Base-by-base conservation (phyloP, 2,113 vertebrate species). In the Oncorhynchus tshawytscha region DNA sequence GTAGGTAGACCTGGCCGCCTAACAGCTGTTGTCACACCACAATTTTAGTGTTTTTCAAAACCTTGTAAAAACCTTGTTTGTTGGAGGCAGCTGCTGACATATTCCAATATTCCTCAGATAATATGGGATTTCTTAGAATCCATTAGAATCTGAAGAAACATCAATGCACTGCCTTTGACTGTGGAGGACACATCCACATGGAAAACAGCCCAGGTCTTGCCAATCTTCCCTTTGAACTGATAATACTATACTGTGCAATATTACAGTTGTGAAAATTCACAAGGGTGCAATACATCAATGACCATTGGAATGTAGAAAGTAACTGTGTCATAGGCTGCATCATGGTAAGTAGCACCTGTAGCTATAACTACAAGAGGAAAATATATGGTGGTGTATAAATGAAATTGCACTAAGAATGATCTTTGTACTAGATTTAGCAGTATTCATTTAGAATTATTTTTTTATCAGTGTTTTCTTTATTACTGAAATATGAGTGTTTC, bases 301-400 rank as follows among this genome's bases (percentile, higher is more conserved):
- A 91, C 91, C 90, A 79, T 78, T 79, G 90, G 90, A 92, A 92
- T 92, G 91, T 92, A 90, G 84, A 81, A 78, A 70, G 77, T 34
- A 5, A 34, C 5, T 65, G 51, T 81, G 49, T n/a, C 18, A 16
- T 68, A 68, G 31, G 67, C 67, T 34, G 67, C 2, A 31, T 22
- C n/a, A 24, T 62, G 59, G 59, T 22, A 22, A 62, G 31, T 67
- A 6, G 31, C 62, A 15, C 15, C 67, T 20, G 31, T 18, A 31
- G 67, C 67, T 68, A 34, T 11, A 34, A 29, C 29, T 27, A 68
- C 13, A 68, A 31, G 65, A 76, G 16, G 57, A 39, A 82, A 78
- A 70, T 49, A 48, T 68, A 51, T 74, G 81, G 79, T 83, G 82
- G 79, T 84, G 81, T 83, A 78, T 27, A 82, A 84, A 76, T 86